These are phyloP conservation scores for Aulostomus chinensis DNA, from an alignment of 2,797 vertebrate genomes.

Conservation along the genomic window DNA sequence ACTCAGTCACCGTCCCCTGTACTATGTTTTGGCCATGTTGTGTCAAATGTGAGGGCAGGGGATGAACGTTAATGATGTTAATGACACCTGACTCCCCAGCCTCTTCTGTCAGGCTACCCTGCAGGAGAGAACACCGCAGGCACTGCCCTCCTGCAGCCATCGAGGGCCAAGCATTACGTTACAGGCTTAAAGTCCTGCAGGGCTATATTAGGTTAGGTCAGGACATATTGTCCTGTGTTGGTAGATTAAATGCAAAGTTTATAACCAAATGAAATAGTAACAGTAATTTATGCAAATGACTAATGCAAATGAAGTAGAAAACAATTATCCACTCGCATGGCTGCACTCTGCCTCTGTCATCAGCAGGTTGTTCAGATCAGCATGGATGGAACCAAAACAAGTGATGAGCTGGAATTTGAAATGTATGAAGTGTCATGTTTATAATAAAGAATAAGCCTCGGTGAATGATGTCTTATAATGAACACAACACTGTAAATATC, in stretches of 20 bases:
- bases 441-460: conserved; percentile 1
- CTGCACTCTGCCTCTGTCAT: conserved; percentile 3
- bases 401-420: neutral
- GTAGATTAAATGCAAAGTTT: conserved; percentile 22
- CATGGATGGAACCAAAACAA: neutral
- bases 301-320: conserved; percentile 13
- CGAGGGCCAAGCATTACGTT: conserved; percentile 18
- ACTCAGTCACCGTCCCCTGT: neutral
- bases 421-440: no score
- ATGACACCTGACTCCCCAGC: no score
- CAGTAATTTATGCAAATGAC: conserved; percentile 19
- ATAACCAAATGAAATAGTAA: conserved; percentile 8
- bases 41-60: neutral
- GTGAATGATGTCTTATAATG: conserved; percentile 16
- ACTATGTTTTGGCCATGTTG: neutral
- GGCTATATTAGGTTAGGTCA: conserved; percentile 18
- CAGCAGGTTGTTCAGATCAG: conserved; percentile 12
- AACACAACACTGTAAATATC: conserved; percentile 12
- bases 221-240: conserved; percentile 11
- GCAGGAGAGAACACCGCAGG: neutral
- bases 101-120: conserved; percentile 3
- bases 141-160: neutral
- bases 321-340: conserved; percentile 5
- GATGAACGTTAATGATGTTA: no score
- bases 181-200: neutral